Percentiles rank a stretch among this genome's conserved stretches.
Conservation (phyloP, 2,113 vertebrate species). For the Cacatua alba region DNA sequence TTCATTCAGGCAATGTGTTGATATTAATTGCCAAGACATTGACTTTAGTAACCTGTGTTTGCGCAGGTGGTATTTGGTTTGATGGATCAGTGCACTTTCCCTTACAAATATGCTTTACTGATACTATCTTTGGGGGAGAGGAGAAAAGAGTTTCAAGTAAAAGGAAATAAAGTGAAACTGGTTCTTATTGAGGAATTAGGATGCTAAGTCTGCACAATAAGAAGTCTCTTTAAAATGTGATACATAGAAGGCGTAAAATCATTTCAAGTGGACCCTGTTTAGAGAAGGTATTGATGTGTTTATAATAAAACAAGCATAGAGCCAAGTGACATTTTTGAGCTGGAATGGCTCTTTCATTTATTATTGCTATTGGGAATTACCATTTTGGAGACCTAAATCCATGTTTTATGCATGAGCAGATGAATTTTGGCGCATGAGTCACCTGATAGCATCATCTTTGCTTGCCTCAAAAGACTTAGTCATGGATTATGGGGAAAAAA, state of each 20-base stretch:
- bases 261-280: background rate
- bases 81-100: background rate
- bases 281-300: background rate
- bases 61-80: background rate
- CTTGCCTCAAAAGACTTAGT: background rate
- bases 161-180: background rate
- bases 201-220: background rate
- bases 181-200: background rate
- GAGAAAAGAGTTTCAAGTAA: background rate
- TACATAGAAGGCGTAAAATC: background rate
- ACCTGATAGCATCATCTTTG: background rate
- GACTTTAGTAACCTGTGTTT: background rate
- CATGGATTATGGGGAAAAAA: background rate
- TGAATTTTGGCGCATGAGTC: background rate
- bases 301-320: background rate
- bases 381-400: background rate
- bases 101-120: background rate
- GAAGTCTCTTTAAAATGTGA: background rate
- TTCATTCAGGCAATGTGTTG: background rate
- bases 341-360: background rate
- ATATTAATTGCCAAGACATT: background rate
- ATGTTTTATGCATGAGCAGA: background rate
- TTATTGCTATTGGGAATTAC: background rate
- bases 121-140: background rate
- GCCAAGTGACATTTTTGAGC: background rate